phyloP scores from a whole-genome alignment of 2,113 vertebrate genomes.

The Ceyx cyanopectus region DNA sequence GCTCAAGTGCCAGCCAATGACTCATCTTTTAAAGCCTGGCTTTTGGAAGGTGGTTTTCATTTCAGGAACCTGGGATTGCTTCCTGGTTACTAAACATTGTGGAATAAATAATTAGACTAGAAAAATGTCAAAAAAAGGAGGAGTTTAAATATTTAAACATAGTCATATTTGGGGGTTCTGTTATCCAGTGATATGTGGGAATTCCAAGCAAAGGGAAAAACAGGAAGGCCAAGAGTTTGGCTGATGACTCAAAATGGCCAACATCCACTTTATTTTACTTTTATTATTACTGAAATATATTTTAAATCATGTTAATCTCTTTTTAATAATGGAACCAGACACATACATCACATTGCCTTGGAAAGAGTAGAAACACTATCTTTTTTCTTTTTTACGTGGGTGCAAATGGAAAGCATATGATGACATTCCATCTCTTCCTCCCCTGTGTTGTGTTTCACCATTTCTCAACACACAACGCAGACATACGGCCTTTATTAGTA shows the following conservation, averaged over 20 bases:
- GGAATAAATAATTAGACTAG: conserved; percentile 66
- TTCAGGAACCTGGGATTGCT: conserved; percentile 71
- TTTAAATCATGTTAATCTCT: conserved; percentile 23
- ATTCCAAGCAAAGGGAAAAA: background rate
- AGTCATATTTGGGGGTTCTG: conserved; percentile 3
- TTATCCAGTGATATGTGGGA: background rate
- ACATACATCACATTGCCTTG: conserved; percentile 33
- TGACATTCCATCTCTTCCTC: conserved; percentile 12
- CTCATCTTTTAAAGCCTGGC: conserved; percentile 66
- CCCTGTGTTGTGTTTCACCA: conserved; percentile 9
- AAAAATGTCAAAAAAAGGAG: conserved; percentile 48
- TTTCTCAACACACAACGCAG: background rate
- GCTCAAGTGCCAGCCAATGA: conserved; percentile 67
- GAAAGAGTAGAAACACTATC: conserved; percentile 14
- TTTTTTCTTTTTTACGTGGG: background rate
- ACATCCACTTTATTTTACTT: background rate
- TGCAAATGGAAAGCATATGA: conserved; percentile 39
- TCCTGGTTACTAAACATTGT: conserved; percentile 75
- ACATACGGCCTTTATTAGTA: background rate
- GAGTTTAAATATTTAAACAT: conserved; percentile 57
- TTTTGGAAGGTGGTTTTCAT: conserved; percentile 71
- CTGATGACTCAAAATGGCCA: conserved; percentile 25
- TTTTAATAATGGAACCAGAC: conserved; percentile 55
- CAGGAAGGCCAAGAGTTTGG: conserved; percentile 1
- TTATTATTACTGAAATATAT: background rate